phyloP scores from a whole-genome alignment of 2,888 invertebrate genomes.

The Lycaena phlaeas region DNA sequence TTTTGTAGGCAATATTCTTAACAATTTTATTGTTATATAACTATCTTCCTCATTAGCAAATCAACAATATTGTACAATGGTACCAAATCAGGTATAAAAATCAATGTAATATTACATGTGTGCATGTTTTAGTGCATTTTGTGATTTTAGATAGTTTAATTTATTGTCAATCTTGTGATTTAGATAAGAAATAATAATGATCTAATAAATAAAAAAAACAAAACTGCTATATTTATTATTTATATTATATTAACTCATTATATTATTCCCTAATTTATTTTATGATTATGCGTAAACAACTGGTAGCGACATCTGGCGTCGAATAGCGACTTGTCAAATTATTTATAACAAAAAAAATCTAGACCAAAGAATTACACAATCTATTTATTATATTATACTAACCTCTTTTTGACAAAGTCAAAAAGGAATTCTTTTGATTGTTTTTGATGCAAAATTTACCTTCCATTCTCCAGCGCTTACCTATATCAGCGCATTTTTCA shows the following conservation, averaged over 20 bases:
- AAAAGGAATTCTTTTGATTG: too few species aligned
- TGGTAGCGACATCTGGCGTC: conserved; percentile 27
- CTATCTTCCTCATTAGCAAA: conserved; percentile 41
- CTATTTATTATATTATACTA: too few species aligned
- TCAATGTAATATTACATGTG: conserved; percentile 61
- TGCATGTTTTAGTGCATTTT: conserved; percentile 75
- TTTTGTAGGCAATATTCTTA: conserved; percentile 40
- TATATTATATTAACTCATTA: neutral
- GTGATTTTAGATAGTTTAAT: conserved; percentile 73
- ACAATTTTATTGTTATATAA: conserved; percentile 23
- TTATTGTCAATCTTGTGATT: conserved; percentile 72
- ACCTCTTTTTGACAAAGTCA: too few species aligned
- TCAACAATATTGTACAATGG: conserved; percentile 51
- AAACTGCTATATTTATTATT: conserved; percentile 23
- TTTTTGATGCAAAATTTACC: too few species aligned
- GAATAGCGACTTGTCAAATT: conserved; percentile 8
- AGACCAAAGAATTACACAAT: too few species aligned
- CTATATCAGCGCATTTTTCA: too few species aligned
- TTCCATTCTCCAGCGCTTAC: too few species aligned
- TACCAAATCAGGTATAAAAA: conserved; percentile 64
- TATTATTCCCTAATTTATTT: neutral
- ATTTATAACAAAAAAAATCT: too few species aligned
- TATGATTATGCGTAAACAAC: neutral
- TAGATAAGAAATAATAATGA: conserved; percentile 49
- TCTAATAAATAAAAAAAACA: conserved; percentile 47